These are phyloP conservation scores for Drosophila sordidula DNA, from an alignment of 2,888 invertebrate genomes.

Conservation along the genomic window DNA sequence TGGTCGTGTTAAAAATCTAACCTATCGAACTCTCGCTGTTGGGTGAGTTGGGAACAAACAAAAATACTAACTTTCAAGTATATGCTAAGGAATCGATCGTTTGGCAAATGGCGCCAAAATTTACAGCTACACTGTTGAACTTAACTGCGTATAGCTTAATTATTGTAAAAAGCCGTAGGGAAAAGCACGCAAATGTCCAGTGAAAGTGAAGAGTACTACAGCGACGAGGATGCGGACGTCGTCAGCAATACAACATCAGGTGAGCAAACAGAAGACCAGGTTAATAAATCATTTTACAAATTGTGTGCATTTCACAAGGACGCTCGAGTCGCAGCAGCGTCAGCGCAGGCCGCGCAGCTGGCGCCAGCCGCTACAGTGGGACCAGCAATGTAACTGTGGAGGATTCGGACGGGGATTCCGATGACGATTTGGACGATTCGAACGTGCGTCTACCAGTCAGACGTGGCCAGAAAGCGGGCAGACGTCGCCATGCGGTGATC, in stretches of 20 bases:
- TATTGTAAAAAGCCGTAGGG: neutral
- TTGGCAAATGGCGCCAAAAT: conserved; percentile 17
- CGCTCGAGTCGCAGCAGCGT: conserved; percentile 29
- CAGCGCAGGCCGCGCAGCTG: neutral
- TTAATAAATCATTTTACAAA: neutral
- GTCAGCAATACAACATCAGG: conserved; percentile 46
- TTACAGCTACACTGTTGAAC: conserved; percentile 44
- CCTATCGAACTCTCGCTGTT: neutral
- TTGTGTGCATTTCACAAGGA: conserved; percentile 21
- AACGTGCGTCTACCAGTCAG: neutral
- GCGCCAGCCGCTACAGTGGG: too few species aligned
- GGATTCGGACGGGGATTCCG: conserved; percentile 41
- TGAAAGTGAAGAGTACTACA: conserved; percentile 45
- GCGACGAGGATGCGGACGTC: conserved; percentile 34
- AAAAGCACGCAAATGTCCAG: conserved; percentile 35
- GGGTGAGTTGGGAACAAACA: neutral
- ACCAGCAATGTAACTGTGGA: conserved; percentile 45
- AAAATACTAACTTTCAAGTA: neutral
- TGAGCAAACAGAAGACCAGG: conserved; percentile 2
- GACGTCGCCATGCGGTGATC: conserved; percentile 23
- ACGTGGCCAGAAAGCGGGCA: neutral
- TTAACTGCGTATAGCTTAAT: conserved; percentile 6
- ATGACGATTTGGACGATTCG: conserved; percentile 18
- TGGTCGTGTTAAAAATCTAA: neutral
- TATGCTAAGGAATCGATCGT: neutral